Evolutionary conservation across 2,113 vertebrate genomes (phyloP).

Genomic region (Synodontis membranacea): DNA sequence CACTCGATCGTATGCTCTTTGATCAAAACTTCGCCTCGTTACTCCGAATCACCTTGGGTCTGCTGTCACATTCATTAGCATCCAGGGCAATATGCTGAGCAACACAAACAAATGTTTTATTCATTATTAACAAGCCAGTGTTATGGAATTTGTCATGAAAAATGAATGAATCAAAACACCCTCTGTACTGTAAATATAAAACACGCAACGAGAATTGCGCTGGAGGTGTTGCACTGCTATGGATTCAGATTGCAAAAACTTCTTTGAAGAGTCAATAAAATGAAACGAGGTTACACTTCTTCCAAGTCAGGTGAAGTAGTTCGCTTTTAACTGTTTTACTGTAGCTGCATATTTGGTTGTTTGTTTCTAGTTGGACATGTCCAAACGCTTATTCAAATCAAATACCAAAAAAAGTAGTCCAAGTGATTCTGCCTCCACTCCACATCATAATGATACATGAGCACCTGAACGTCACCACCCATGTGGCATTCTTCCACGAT

Average conservation of each 20-base stretch:
- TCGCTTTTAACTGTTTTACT: background rate
- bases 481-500: background rate
- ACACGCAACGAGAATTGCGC: conserved; percentile 4
- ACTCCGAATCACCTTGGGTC: conserved; percentile 44
- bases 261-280: background rate
- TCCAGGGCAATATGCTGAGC: conserved; percentile 53
- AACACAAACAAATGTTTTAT: conserved; percentile 69
- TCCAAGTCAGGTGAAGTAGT: background rate
- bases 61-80: conserved; percentile 62
- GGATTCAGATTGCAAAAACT: background rate
- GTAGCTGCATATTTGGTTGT: background rate
- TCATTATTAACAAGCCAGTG: conserved; percentile 59
- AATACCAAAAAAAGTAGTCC: background rate
- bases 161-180: conserved; percentile 45
- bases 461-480: background rate
- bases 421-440: background rate
- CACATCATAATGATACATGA: background rate
- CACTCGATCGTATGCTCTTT: background rate
- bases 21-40: conserved; percentile 11
- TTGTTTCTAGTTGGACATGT: background rate
- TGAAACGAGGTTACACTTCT: background rate
- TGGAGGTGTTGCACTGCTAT: background rate
- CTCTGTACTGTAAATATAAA: conserved; percentile 35
- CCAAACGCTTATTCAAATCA: background rate
- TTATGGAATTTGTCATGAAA: conserved; percentile 52